Percentiles rank a stretch among this genome's conserved stretches.
Conservation (phyloP, 2,797 vertebrate species). For the Danio kyathit region DNA sequence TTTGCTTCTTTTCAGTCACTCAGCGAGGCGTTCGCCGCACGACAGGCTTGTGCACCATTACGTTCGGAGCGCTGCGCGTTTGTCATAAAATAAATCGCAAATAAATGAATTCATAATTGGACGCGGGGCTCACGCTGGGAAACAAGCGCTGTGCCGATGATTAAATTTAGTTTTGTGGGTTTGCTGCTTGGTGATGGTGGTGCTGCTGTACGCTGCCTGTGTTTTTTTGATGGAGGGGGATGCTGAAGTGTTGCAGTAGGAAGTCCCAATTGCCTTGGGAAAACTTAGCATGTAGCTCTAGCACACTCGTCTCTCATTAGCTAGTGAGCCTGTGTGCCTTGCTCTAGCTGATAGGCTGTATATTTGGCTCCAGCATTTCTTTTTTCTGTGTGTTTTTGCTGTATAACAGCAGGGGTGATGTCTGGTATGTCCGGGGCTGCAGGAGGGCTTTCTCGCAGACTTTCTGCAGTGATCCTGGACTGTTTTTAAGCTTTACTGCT, state of each 20-base stretch:
- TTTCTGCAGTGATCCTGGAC: constrained; percentile 36
- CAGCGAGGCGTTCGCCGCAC: constrained; percentile 56
- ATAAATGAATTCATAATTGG: constrained; percentile 78
- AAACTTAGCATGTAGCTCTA: constrained; percentile 72
- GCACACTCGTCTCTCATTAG: constrained; percentile 77
- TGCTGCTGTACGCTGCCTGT: constrained; percentile 52
- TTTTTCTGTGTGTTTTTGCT: constrained; percentile 27
- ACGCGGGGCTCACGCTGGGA: constrained; percentile 69
- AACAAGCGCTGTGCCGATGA: constrained; percentile 71
- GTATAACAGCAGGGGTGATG: constrained; percentile 45
- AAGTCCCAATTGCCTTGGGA: constrained; percentile 67
- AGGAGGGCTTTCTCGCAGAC: constrained; percentile 43
- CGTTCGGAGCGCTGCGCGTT: constrained; percentile 61
- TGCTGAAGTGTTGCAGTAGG: constrained; percentile 39
- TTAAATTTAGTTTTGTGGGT: constrained; percentile 75
- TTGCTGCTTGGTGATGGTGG: constrained; percentile 61
- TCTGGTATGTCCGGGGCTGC: constrained; percentile 45
- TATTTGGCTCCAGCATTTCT: constrained; percentile 15
- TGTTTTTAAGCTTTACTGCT: constrained; percentile 48
- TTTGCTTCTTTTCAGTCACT: constrained; percentile 58
- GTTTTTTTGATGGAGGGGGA: constrained; percentile 57
- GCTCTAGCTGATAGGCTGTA: constrained; percentile 51
- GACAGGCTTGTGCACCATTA: constrained; percentile 59
- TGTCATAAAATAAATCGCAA: constrained; percentile 74
- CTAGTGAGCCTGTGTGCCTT: constrained; percentile 68